These are phyloP conservation scores for Dolichoris vasculosae DNA, from an alignment of 1,140 invertebrate genomes.

Conservation along the genomic window DNA sequence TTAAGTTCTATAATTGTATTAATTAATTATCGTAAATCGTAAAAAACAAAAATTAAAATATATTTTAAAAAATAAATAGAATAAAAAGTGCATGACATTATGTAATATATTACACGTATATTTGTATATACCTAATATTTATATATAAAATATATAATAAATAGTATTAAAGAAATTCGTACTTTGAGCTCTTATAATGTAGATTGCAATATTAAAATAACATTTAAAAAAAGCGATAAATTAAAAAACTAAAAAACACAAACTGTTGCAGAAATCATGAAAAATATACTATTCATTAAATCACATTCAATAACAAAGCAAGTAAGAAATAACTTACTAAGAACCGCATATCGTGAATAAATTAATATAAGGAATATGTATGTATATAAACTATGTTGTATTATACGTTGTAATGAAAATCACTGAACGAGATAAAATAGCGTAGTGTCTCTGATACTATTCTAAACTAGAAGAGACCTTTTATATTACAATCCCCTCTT, in stretches of 20 bases:
- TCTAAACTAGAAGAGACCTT: constrained; percentile 71
- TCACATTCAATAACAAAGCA: not conserved
- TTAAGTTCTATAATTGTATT: not conserved
- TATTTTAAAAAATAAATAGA: no score
- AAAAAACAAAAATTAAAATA: no score
- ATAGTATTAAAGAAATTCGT: no score
- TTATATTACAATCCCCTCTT: constrained; percentile 73
- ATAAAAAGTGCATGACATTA: no score
- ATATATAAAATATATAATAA: no score
- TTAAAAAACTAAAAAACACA: no score
- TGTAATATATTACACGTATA: no score
- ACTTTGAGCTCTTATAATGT: no score
- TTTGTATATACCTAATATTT: no score
- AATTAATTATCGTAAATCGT: no score
- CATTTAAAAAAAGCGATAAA: no score
- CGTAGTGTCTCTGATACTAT: constrained; percentile 69
- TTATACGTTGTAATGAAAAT: constrained; percentile 52
- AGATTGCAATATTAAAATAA: no score
- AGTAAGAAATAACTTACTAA: constrained; percentile 62
- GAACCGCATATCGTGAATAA: constrained; percentile 62
- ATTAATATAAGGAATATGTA: constrained; percentile 14
- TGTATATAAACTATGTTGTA: not conserved
- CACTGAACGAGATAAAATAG: constrained; percentile 62
- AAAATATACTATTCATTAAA: not conserved
- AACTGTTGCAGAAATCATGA: not conserved